These are phyloP conservation scores for Megastigmus dorsalis DNA, from an alignment of 2,888 invertebrate species.

Conservation along the genomic window DNA sequence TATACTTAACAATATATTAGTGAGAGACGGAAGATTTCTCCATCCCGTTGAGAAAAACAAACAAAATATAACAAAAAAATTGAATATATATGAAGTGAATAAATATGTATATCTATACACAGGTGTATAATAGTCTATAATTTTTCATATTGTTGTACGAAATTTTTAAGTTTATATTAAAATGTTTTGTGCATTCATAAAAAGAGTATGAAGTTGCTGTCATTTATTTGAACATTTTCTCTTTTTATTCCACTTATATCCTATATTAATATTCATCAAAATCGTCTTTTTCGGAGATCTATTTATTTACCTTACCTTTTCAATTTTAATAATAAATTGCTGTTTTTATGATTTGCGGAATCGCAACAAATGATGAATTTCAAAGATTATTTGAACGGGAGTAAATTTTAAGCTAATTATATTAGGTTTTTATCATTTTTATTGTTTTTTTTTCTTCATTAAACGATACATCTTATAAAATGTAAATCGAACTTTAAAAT, in stretches of 20 bases:
- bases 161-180: conserved; percentile 91
- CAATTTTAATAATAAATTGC: no score
- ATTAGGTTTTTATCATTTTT: background rate
- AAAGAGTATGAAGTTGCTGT: conserved; percentile 52
- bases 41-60: conserved; percentile 76
- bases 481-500: conserved; percentile 29
- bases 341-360: no score
- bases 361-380: background rate
- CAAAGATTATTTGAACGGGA: background rate
- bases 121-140: conserved; percentile 85
- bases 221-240: conserved; percentile 10
- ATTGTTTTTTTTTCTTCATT: conserved; percentile 28
- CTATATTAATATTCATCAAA: background rate
- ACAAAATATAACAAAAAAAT: conserved; percentile 34
- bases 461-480: conserved; percentile 46
- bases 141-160: conserved; percentile 90
- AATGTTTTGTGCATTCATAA: conserved; percentile 86
- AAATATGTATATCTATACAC: conserved; percentile 65
- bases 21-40: conserved; percentile 80
- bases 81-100: conserved; percentile 53
- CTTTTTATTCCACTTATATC: background rate
- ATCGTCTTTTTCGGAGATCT: background rate
- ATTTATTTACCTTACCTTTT: background rate
- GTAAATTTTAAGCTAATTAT: background rate
- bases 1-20: conserved; percentile 71